Base-by-base conservation (phyloP, 2,888 invertebrate genomes). In the Leptinotarsa rubiginosa region DNA sequence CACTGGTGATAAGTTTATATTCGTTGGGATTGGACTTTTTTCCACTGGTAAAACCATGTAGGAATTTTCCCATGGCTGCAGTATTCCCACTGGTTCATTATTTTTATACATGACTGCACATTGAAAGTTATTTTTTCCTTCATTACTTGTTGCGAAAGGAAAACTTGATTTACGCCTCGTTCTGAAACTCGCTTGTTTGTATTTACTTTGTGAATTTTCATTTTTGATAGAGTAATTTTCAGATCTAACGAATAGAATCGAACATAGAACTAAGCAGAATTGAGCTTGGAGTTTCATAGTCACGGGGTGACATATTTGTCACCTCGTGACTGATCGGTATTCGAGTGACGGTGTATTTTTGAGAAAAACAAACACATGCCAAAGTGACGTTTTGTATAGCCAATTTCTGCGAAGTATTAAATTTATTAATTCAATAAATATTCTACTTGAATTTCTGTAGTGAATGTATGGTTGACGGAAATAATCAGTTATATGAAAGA, bases 91-190 rank as follows among this genome's bases (percentile, higher is more conserved):
- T 4, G 84, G 84, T 78, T 80, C 81, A n/a, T 81, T 77, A 68
- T 83, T 79, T 67, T 80, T 81, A 56, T 81, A 84, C 77, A 83
- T 83, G 15, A 84, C 77, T 1, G 83, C 84, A 73, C 80, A 82
- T 52, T 78, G 71, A 62, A n/a, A 16, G 41, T n/a, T 41, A n/a
- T 31, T 62, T 41, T 62, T 31, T 7, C 15, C 7, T n/a, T 16
- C 62, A 41, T 41, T 72, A 70, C 41, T 52, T 59, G 22, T 41
- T 47, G 52, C 25, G 25, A 31, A n/a, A 7, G 52, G 22, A n/a
- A 22, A 56, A 16, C 16, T 50, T 15, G 56, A 56, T 22, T 20
- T 20, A 4, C 56, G 56, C 13, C 4, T 56, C 1, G 22, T 22
- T 56, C 56, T 22, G 22, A 22, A 18, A 54, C 18, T 54, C 10